phyloP scores from a whole-genome alignment of 2,888 invertebrate species.

The Onchidella celtica region DNA sequence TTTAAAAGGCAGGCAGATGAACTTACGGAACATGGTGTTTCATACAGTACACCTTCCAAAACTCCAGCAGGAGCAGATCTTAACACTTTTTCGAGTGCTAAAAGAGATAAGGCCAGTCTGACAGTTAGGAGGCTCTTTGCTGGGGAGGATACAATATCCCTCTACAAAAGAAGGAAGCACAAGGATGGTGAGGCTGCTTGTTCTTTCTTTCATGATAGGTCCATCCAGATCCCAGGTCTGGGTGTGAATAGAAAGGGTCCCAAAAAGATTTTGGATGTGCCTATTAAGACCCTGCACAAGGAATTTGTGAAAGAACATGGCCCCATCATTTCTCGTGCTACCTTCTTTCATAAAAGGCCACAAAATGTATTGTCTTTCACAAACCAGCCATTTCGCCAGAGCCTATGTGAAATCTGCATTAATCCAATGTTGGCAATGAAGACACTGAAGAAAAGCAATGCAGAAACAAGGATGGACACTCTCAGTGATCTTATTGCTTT shows the following conservation, averaged over 20 bases:
- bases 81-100: not conserved
- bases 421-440: constrained; percentile 6
- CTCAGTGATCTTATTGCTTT: not conserved
- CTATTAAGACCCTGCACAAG: not conserved
- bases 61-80: not conserved
- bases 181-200: not conserved
- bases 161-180: not conserved
- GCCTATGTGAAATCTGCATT: constrained; percentile 2
- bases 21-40: not conserved
- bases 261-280: not conserved
- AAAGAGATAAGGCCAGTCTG: not conserved
- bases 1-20: not conserved
- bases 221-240: constrained; percentile 1
- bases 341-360: constrained; percentile 8
- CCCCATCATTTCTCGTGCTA: not conserved
- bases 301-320: not conserved
- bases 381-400: not conserved
- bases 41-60: not conserved
- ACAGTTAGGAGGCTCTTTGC: not conserved
- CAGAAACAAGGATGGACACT: not conserved
- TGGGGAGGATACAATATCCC: not conserved
- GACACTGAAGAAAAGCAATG: too few species aligned
- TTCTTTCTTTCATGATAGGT: not conserved
- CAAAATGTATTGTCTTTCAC: not conserved
- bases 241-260: not conserved